These are phyloP conservation scores for Chymomyza caudatula DNA, from an alignment of 2,888 invertebrate genomes.

Conservation along the genomic window DNA sequence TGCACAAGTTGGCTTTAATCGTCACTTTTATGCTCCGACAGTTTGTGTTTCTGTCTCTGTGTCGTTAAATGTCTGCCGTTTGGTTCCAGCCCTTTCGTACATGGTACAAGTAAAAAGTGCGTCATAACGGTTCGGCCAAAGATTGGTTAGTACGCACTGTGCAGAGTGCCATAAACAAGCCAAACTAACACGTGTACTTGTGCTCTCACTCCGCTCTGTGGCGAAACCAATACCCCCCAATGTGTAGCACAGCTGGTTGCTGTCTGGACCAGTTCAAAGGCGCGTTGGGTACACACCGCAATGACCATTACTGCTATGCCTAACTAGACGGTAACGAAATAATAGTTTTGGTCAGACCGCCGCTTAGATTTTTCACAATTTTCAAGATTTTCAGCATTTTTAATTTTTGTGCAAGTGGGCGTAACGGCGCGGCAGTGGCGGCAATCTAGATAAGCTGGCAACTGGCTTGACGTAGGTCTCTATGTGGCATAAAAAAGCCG, in stretches of 20 bases:
- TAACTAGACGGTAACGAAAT: slow-evolving; percentile 68
- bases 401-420: slow-evolving; percentile 41
- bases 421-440: slow-evolving; percentile 35
- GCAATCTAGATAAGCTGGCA: slow-evolving; percentile 58
- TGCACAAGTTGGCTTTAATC: slow-evolving; percentile 53
- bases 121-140: not conserved
- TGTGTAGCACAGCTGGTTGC: slow-evolving; percentile 57
- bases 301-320: slow-evolving; percentile 21
- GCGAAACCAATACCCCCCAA: slow-evolving; percentile 48
- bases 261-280: slow-evolving; percentile 6
- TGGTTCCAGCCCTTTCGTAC: not conserved
- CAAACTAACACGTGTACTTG: slow-evolving; percentile 56
- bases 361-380: not conserved
- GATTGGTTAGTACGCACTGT: not conserved
- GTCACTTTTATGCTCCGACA: slow-evolving; percentile 67
- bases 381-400: slow-evolving; percentile 42
- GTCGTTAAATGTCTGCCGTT: slow-evolving; percentile 23
- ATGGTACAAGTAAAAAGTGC: not conserved
- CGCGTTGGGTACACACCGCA: slow-evolving; percentile 52
- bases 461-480: slow-evolving; percentile 22
- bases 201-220: not conserved
- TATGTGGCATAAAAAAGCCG: slow-evolving; percentile 37
- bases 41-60: slow-evolving; percentile 30
- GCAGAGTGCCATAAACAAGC: not conserved
- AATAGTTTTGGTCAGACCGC: slow-evolving; percentile 34